Evolutionary conservation across 2,113 vertebrate species (phyloP).

Genomic region (Malurus alboscapulatus): DNA sequence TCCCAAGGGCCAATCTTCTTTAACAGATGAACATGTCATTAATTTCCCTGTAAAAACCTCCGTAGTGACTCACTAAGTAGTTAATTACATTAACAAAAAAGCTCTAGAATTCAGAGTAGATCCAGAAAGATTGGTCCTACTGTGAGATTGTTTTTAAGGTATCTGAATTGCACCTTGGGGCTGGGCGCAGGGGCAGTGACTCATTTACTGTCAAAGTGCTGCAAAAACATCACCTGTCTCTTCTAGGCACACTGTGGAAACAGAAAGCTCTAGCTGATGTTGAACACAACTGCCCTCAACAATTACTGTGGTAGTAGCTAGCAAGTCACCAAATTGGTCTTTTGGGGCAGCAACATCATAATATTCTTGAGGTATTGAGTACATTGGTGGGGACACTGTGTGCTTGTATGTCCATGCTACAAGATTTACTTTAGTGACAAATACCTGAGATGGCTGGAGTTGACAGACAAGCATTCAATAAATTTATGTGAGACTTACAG

Average conservation of each 20-base stretch:
- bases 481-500: background rate
- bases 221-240: background rate
- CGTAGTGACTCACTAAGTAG: background rate
- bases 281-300: background rate
- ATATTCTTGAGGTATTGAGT: background rate
- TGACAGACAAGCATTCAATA: background rate
- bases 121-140: background rate
- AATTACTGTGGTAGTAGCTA: background rate
- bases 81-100: background rate
- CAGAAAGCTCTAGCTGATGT: background rate
- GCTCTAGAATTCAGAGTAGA: background rate
- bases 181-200: background rate
- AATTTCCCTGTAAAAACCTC: background rate
- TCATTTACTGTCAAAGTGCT: background rate
- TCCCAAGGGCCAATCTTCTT: background rate
- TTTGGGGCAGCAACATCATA: background rate
- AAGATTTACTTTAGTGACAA: background rate
- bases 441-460: background rate
- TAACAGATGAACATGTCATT: background rate
- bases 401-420: background rate
- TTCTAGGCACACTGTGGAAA: background rate
- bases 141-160: background rate
- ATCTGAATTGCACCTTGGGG: background rate
- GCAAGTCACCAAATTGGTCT: background rate
- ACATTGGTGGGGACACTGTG: background rate